A percentile compares a stretch with the other conserved stretches of the same genome.
Conservation (phyloP, 2,888 invertebrate genomes). For the Platycheirus albimanus region DNA sequence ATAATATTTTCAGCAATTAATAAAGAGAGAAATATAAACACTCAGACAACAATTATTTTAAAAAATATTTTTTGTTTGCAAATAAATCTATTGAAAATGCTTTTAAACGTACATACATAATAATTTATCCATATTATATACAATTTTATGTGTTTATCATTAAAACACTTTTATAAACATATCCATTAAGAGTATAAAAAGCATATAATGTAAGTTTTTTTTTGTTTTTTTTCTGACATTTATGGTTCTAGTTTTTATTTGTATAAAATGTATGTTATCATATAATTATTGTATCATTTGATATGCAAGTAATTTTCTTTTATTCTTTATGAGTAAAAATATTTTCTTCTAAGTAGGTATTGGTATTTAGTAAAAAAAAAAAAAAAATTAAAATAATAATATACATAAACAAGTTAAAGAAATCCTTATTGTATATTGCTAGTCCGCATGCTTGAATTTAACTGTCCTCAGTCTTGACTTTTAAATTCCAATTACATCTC, state of each 20-base stretch:
- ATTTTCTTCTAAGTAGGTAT: not conserved
- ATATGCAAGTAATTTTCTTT: slow-evolving; percentile 69
- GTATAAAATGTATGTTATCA: slow-evolving; percentile 51
- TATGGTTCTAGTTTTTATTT: slow-evolving; percentile 17
- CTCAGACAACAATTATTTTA: not conserved
- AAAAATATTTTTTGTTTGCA: slow-evolving; percentile 12
- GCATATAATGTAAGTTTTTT: slow-evolving; percentile 54
- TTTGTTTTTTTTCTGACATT: slow-evolving; percentile 73
- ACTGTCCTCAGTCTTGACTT: too few relatives aligned
- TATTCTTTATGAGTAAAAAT: slow-evolving; percentile 18
- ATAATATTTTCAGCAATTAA: not conserved
- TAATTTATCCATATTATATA: slow-evolving; percentile 9
- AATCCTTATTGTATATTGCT: too few relatives aligned
- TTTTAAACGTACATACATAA: slow-evolving; percentile 4
- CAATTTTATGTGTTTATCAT: slow-evolving; percentile 15
- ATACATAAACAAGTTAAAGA: too few relatives aligned
- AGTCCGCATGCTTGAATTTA: too few relatives aligned
- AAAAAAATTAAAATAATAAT: not conserved
- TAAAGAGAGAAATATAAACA: slow-evolving; percentile 7
- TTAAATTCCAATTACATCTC: too few relatives aligned
- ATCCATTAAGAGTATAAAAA: slow-evolving; percentile 43
- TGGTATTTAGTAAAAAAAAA: not conserved
- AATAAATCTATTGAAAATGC: slow-evolving; percentile 10
- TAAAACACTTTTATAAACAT: slow-evolving; percentile 42
- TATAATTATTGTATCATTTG: slow-evolving; percentile 76